Evolutionary conservation across 1,140 invertebrate genomes (phyloP), one percentile per base, ranked within the genome.

Genomic region (Varroa destructor): DNA sequence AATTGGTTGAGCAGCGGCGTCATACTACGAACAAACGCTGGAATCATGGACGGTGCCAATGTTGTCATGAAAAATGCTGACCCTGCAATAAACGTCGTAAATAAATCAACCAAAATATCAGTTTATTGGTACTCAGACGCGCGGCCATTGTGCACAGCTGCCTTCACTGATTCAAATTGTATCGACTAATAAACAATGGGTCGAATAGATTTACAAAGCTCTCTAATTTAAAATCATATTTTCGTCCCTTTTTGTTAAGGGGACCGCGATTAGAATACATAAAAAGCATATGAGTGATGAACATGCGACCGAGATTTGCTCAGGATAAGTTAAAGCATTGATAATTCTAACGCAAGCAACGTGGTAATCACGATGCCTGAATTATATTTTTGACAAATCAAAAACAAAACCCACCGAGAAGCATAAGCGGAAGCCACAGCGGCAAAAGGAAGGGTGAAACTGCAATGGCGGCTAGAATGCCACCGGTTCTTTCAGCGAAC

Each of bases 371-470:
- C n/a, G 55, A n/a, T n/a, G n/a, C n/a, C 10, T n/a, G 55, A 56
- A 10, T 10, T n/a, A 56, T 56, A 12, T n/a, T n/a, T 10, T n/a
- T 56, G 55, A n/a, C 10, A n/a, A 12, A n/a, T 10, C 55, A 56
- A 56, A 25, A 25, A 25, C 25, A 12, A 37, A 4, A 58, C 57
- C 42, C 57, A 58, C 57, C 57, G 6, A 58, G 57, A 14, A 58
- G 4, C 12, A 58, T 25, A 25, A 58, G 3, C 25, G 57, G 57
- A 6, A 58, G 57, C 57, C 57, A 58, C 25, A 58, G 57, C 6
- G 57, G 57, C 42, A 58, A 12, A 6, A 58, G 14, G 12, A 58
- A 58, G 57, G 57, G 57, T 12, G 57, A 58, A 25, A 58, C 14
- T 3, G 57, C 57, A 25, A 58, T 58, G 25, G 57, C 4, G 4